Evolutionary conservation across 2,888 invertebrate species (phyloP), one percentile per base, ranked within the genome.

Genomic region (Cataglyphis albicans): DNA sequence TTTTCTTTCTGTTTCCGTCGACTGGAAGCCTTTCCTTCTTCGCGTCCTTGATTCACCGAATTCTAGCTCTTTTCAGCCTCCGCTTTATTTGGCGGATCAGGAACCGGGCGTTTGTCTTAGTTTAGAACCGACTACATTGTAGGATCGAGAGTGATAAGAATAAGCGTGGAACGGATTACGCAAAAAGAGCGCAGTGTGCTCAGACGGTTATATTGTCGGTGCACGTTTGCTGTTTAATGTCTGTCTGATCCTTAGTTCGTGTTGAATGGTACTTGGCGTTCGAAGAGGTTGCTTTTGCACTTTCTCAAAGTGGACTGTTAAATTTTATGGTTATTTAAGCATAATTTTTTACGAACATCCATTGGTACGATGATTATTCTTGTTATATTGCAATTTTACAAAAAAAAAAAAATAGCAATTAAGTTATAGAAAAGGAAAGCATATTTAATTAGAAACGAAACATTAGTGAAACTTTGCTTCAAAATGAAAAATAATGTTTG

Each of bases 81-180:
- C 18, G 32, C 29, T 55, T 76, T 76, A 57, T 78, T 78, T 72
- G 10, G 41, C 32, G 21, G 29, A 57, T 76, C 76, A 57, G 41
- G 15, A 32, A n/a, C 41, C 21, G 21, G 21, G 10, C 57, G 41
- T 78, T 78, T 72, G 55, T 78, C 73, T 78, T 73, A 41, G 29
- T 78, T 72, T 73, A 73, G 57, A 32, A 9, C 21, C 57, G 29
- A 59, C 21, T 38, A 5, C 32, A 5, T 41, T 78, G 21, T 15
- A 32, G 57, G 57, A 41, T 72, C 15, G 57, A 72, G 73, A 73
- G 21, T 59, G 78, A 72, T 78, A 72, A 73, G 74, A 21, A 41
- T 68, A 72, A 76, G 15, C 41, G 18, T 21, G 57, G 29, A 70
- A 21, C 18, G 76, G 73, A 57, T 78, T 57, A 78, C 41, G 9